Evolutionary conservation across 2,888 invertebrate species (phyloP).

Genomic region (Cotesia congregata): DNA sequence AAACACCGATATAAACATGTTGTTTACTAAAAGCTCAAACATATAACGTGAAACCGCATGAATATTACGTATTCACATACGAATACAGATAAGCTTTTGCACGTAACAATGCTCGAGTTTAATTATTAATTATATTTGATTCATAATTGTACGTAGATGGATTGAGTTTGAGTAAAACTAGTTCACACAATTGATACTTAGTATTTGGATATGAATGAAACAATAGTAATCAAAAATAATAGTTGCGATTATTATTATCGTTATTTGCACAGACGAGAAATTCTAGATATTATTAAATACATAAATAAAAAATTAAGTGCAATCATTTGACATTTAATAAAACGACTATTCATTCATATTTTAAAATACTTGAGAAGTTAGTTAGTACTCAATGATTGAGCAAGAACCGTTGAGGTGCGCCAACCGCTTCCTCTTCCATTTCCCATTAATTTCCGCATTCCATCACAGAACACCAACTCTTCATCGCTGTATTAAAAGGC

Average conservation of each 20-base stretch:
- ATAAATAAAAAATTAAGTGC: background rate
- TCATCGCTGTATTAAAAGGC: background rate
- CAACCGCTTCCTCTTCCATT: constrained; percentile 60
- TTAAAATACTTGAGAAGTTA: background rate
- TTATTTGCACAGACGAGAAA: no score
- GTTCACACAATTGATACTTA: background rate
- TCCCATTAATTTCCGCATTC: constrained; percentile 62
- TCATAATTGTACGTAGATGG: background rate
- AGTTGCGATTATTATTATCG: no score
- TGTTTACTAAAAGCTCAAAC: background rate
- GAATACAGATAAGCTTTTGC: background rate
- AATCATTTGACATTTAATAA: constrained; percentile 22
- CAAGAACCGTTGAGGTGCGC: constrained; percentile 53
- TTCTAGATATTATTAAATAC: background rate
- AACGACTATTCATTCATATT: constrained; percentile 10
- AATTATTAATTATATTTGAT: background rate
- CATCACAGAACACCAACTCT: background rate
- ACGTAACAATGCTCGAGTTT: background rate
- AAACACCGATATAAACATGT: background rate
- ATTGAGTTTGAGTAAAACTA: background rate
- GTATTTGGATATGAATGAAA: background rate
- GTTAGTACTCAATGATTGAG: constrained; percentile 24
- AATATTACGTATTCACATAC: background rate
- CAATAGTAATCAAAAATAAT: background rate
- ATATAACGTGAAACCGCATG: background rate